phyloP scores from a whole-genome alignment of 2,888 invertebrate species.

The Subacronicta megacephala region DNA sequence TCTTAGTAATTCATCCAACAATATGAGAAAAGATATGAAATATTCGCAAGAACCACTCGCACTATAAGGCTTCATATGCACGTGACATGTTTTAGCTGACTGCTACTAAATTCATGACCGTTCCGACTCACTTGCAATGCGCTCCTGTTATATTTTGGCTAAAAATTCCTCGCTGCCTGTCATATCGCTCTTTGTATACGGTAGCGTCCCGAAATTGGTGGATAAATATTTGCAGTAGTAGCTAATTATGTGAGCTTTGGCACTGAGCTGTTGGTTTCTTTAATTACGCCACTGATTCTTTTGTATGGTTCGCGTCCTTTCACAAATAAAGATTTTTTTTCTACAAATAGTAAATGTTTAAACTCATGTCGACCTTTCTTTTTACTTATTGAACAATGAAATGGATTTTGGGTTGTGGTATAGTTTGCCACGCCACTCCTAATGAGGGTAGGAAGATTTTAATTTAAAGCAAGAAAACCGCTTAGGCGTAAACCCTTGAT shows the following conservation, averaged over 20 bases:
- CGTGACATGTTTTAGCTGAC: constrained; percentile 59
- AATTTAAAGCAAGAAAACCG: no score
- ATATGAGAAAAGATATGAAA: constrained; percentile 52
- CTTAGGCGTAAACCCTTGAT: no score
- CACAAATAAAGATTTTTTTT: no score
- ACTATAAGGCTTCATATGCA: constrained; percentile 55
- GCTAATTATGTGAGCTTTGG: constrained; percentile 68
- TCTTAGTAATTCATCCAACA: constrained; percentile 38
- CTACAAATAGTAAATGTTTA: no score
- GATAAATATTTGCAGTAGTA: constrained; percentile 72
- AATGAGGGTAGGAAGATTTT: no score
- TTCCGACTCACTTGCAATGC: constrained; percentile 52
- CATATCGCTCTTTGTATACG: constrained; percentile 61
- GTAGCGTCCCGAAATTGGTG: constrained; percentile 65
- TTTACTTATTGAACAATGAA: no score
- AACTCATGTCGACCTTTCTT: no score
- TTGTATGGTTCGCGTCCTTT: constrained; percentile 22
- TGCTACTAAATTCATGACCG: constrained; percentile 61
- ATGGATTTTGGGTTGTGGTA: no score
- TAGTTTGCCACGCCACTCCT: no score
- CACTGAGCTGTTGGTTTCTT: constrained; percentile 54
- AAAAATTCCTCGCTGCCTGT: constrained; percentile 58
- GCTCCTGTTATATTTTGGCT: constrained; percentile 42
- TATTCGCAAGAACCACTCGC: constrained; percentile 49
- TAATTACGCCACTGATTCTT: constrained; percentile 43